Evolutionary conservation across 2,797 vertebrate genomes (phyloP), one percentile per base, ranked within the genome.

Genomic region (Alauda arvensis): DNA sequence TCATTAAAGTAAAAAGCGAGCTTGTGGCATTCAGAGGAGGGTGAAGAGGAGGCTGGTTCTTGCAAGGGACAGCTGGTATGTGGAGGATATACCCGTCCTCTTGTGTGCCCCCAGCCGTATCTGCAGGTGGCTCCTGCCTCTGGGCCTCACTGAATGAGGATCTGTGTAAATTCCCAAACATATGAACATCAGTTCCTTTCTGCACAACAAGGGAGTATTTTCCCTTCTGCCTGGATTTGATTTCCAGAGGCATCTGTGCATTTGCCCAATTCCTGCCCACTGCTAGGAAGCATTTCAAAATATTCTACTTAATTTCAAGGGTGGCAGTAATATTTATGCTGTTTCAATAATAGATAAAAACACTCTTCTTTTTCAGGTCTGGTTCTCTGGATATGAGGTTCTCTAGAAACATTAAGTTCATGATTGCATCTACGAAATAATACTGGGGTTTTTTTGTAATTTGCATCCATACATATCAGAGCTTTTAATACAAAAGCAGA

Each of bases 121-220:
- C 93, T 2, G 86, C 94, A 95, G 93, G 94, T 96, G 95, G 93
- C 70, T 90, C 33, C 85, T 56, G 77, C 90, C 2, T 33, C 94
- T 88, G 87, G 79, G 91, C 84, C 69, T 49, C 7, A 19, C 94
- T 96, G 95, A 96, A 96, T 96, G 94, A 95, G 94, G 89, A 94
- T 90, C 96, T 96, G 93, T 96, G 93, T 96, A 53, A 95, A 93
- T 91, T 94, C 93, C 90, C 94, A 89, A 94, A 91, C 95, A 89
- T 93, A 94, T 51, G 83, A 92, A 45, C 94, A 91, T 75, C 82
- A 91, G 81, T 94, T 90, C 90, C 90, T 94, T 81, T 84, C 82
- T 91, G 83, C 57, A 49, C 85, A 88, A 96, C 79, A 88, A 95
- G 94, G 92, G 77, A 83, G 77, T 83, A 92, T 92, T 91, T 94